Evolutionary conservation across 2,888 invertebrate species (phyloP).

Genomic region (Schizaphis graminum): DNA sequence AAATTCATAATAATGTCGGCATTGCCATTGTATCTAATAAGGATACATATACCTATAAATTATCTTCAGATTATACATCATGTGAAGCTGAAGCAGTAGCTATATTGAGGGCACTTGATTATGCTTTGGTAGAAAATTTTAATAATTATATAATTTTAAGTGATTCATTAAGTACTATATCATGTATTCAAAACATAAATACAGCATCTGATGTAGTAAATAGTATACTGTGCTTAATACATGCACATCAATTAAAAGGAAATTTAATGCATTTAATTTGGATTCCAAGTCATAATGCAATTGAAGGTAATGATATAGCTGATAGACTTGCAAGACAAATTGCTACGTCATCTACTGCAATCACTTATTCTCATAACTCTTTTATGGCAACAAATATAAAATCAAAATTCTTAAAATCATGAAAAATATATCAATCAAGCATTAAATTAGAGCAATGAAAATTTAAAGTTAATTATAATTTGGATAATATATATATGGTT

Average conservation of each 20-base stretch:
- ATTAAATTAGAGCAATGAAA: not conserved
- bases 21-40: constrained; percentile 50
- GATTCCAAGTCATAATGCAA: constrained; percentile 50
- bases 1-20: constrained; percentile 40
- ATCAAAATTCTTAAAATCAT: constrained; percentile 2
- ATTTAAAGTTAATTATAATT: not conserved
- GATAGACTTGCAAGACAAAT: constrained; percentile 49
- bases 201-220: constrained; percentile 36
- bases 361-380: constrained; percentile 50
- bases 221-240: constrained; percentile 41
- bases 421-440: not conserved
- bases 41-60: constrained; percentile 5
- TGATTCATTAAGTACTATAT: constrained; percentile 44
- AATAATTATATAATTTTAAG: constrained; percentile 45
- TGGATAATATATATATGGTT: not conserved
- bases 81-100: constrained; percentile 54
- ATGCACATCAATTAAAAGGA: constrained; percentile 37
- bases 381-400: not conserved
- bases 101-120: constrained; percentile 51
- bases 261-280: constrained; percentile 46
- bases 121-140: constrained; percentile 39
- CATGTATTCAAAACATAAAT: constrained; percentile 36
- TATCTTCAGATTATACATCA: constrained; percentile 36
- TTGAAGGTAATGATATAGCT: constrained; percentile 48
- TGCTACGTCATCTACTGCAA: not conserved